Evolutionary conservation across 2,797 vertebrate species (phyloP).

Genomic region (Vespertilio murinus): DNA sequence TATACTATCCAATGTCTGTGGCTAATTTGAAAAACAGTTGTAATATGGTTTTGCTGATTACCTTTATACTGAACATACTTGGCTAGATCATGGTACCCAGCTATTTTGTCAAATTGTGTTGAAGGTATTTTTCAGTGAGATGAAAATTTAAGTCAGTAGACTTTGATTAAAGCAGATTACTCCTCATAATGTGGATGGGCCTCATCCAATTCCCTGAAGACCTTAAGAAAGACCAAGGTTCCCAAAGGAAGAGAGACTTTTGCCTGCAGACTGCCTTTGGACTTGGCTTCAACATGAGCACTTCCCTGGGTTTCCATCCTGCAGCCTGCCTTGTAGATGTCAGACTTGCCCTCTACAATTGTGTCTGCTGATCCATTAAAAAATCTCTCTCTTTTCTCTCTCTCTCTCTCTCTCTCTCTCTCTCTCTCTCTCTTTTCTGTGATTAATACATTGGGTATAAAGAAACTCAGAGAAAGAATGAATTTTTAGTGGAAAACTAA

Average conservation of each 20-base stretch:
- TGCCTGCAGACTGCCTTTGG: background rate
- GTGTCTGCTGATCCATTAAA: background rate
- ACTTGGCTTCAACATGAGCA: background rate
- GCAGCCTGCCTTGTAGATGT: background rate
- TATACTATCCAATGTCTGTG: background rate
- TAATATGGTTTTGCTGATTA: background rate
- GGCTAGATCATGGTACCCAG: background rate
- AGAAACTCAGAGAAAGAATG: background rate
- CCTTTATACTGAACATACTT: background rate
- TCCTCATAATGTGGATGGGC: background rate
- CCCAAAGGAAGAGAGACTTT: background rate
- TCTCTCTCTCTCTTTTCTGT: background rate
- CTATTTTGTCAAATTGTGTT: background rate
- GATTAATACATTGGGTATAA: background rate
- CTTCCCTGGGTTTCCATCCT: background rate
- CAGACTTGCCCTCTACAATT: background rate
- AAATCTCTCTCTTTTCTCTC: background rate
- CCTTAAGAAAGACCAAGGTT: background rate
- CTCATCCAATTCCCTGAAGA: background rate
- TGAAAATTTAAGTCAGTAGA: background rate
- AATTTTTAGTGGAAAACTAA: background rate
- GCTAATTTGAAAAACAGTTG: background rate
- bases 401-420: background rate
- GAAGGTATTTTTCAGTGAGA: background rate
- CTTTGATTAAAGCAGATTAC: background rate